These are phyloP conservation scores for Dromaius novaehollandiae DNA, from an alignment of 2,113 vertebrate species.

Conservation along the genomic window DNA sequence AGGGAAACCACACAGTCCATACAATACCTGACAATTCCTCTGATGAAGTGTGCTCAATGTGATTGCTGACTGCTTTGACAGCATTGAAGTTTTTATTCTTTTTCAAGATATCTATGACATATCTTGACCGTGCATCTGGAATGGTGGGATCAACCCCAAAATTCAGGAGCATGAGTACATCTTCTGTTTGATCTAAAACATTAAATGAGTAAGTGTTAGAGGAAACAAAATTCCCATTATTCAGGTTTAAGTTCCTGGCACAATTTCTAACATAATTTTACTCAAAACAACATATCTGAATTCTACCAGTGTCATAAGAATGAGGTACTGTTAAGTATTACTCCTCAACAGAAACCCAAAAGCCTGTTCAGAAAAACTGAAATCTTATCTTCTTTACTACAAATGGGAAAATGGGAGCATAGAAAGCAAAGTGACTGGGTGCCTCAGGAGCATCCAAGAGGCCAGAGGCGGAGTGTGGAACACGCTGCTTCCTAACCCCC, in stretches of 20 bases:
- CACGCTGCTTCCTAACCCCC: background rate
- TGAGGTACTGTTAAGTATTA: background rate
- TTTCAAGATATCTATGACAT: conserved; percentile 74
- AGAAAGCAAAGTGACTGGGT: background rate
- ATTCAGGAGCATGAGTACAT: conserved; percentile 79
- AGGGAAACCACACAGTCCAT: background rate
- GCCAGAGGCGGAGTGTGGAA: background rate
- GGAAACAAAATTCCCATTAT: background rate
- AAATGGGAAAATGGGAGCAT: background rate
- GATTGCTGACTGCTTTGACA: conserved; percentile 70
- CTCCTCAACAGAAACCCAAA: background rate
- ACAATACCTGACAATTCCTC: conserved; percentile 69
- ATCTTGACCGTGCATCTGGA: conserved; percentile 62
- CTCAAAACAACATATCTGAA: background rate
- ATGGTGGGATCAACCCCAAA: conserved; percentile 77
- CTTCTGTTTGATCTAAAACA: conserved; percentile 77
- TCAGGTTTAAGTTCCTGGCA: background rate
- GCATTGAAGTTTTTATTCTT: conserved; percentile 80
- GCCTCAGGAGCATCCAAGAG: background rate
- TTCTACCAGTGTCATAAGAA: background rate
- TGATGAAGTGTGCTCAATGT: conserved; percentile 35
- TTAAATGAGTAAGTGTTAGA: background rate
- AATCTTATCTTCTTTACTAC: background rate
- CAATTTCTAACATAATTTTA: background rate
- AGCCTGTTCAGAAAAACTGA: background rate